These are phyloP conservation scores for Drosophila leontia DNA, from an alignment of 1,140 invertebrate species.

Conservation along the genomic window DNA sequence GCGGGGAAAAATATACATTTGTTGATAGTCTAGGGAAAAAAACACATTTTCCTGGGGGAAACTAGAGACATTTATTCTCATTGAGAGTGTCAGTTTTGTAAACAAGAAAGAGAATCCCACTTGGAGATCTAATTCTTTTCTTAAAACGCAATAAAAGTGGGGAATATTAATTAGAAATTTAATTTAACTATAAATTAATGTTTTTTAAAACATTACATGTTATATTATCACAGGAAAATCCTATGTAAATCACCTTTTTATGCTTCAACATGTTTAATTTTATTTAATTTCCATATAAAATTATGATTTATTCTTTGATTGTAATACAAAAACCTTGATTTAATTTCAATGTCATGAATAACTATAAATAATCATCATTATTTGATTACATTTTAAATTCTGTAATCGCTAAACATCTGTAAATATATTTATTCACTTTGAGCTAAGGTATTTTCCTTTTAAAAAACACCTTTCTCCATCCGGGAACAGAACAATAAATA, in stretches of 20 bases:
- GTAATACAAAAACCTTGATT: background rate
- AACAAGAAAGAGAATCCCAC: background rate
- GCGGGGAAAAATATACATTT: background rate
- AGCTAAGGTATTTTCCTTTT: background rate
- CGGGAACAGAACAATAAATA: background rate
- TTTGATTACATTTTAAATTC: background rate
- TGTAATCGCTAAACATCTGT: background rate
- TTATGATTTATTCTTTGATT: no score
- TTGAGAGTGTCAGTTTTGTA: background rate
- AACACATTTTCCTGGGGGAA: constrained; percentile 2
- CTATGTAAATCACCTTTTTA: background rate
- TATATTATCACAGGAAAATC: no score
- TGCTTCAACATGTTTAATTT: background rate
- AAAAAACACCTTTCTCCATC: constrained; percentile 15
- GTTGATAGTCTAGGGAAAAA: background rate
- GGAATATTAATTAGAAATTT: background rate
- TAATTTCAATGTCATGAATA: constrained; percentile 7
- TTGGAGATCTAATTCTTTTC: no score
- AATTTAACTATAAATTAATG: background rate
- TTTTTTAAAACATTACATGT: no score
- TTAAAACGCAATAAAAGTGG: background rate
- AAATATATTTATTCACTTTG: background rate
- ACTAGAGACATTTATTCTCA: background rate
- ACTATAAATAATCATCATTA: background rate
- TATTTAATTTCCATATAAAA: background rate